These are phyloP conservation scores for Gobius niger DNA, from an alignment of 2,113 vertebrate species.

Conservation along the genomic window DNA sequence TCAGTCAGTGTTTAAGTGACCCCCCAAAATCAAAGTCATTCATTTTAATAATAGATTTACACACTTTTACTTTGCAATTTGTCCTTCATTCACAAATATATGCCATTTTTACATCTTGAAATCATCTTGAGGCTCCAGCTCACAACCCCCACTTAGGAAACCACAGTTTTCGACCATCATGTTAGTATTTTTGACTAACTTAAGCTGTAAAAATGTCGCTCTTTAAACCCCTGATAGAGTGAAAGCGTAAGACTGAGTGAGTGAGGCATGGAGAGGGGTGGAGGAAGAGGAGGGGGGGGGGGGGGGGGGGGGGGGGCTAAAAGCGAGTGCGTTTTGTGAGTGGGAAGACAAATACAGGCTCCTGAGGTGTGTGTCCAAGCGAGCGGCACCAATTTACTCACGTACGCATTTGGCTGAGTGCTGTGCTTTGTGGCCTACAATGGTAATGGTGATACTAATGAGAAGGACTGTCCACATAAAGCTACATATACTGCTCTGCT, in stretches of 20 bases:
- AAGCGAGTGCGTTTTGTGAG: conserved; percentile 70
- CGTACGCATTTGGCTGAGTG: conserved; percentile 43
- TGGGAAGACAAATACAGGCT: conserved; percentile 59
- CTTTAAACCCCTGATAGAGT: no score
- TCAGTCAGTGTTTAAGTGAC: no score
- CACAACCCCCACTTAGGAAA: no score
- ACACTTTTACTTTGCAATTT: no score
- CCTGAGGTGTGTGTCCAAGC: conserved; percentile 26
- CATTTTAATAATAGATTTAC: no score
- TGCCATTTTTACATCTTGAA: no score
- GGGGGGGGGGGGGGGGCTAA: conserved; percentile 63
- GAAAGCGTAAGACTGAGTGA: conserved; percentile 6
- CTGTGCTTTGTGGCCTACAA: conserved; percentile 57
- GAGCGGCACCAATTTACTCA: conserved; percentile 47
- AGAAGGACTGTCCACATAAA: neutral
- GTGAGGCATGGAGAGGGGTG: conserved; percentile 25
- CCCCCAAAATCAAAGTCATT: no score
- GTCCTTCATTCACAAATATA: no score
- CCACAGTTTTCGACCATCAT: no score
- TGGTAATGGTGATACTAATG: conserved; percentile 46
- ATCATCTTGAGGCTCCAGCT: no score
- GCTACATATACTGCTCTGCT: conserved; percentile 1
- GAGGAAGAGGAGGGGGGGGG: neutral
- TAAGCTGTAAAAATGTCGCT: no score
- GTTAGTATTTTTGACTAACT: no score